Evolutionary conservation across 2,113 vertebrate genomes (phyloP), one percentile per base, ranked within the genome.

Genomic region (Paramisgurnus dabryanus): DNA sequence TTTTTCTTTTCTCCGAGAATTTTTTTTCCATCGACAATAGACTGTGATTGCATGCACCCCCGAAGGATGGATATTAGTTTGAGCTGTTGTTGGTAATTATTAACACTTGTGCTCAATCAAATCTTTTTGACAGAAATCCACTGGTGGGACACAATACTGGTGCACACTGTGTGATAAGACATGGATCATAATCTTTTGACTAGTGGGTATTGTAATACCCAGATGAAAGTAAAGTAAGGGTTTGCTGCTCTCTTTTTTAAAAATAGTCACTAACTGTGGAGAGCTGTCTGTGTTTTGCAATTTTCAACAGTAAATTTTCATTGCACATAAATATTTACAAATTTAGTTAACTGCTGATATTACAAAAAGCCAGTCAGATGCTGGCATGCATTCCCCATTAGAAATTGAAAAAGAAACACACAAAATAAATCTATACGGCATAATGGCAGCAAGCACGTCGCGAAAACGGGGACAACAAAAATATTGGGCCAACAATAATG

Each of bases 21-120:
- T 5, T 63, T 57, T 58, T 41, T 58, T 69, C 57, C 74, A 61
- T 78, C 55, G 76, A 77, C 73, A 74, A 77, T 80, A 67, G 40
- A 15, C 65, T 66, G 15, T 74, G 79, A 83, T 83, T 81, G 69
- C 55, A 72, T 79, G 69, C 22, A 50, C 18, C 22, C 79, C 63
- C 43, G 73, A 63, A 67, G 67, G 39, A 67, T 47, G 43, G 65
- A 67, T 78, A 69, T 78, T 85, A 76, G 55, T 64, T 68, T 65
- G 45, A 49, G 9, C 18, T 9, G 61, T 71, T 57, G 60, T 49
- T 68, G 43, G 63, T 67, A 72, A 72, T 84, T 69, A 80, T 83
- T 84, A 77, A 57, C 78, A 84, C 78, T 50, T 78, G 82, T 66
- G 72, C 53, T 77, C 57, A 72, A 80, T 73, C 63, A 72, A 49